A percentile compares a stretch with the other conserved stretches of the same genome.
Conservation (phyloP, 1,140 invertebrate species). For the Bicyclus anynana region DNA sequence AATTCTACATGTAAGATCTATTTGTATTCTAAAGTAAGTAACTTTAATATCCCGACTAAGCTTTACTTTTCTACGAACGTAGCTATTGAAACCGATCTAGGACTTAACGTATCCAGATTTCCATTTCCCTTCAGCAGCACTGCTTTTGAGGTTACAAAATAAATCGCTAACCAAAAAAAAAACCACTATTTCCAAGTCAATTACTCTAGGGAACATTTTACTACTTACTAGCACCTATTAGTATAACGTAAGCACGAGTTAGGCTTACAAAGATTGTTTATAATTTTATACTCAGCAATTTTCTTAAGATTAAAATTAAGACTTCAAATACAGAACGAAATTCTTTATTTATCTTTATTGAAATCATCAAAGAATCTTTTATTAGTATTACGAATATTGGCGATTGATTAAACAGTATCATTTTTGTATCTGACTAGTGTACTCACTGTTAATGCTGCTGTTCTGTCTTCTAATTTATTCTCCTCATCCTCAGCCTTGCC, state of each 20-base stretch:
- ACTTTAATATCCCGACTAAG: conserved; percentile 60
- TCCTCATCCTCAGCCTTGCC: conserved; percentile 15
- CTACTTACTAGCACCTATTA: conserved; percentile 73
- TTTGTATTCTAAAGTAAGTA: conserved; percentile 64
- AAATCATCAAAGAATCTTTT: conserved; percentile 16
- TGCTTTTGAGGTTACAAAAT: conserved; percentile 51
- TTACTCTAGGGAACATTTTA: conserved; percentile 83
- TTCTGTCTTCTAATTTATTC: conserved; percentile 20
- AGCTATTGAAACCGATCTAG: conserved; percentile 46
- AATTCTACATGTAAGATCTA: conserved; percentile 54
- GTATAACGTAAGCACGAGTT: conserved; percentile 65
- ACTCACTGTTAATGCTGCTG: conserved; percentile 27
- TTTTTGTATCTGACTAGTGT: conserved; percentile 6
- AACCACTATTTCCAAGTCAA: conserved; percentile 82
- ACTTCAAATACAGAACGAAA: conserved; percentile 34
- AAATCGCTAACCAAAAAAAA: conserved; percentile 61
- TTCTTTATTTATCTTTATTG: conserved; percentile 18
- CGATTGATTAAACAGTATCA: conserved; percentile 9
- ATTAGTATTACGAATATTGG: conserved; percentile 16
- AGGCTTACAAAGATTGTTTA: conserved; percentile 72
- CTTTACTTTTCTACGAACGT: conserved; percentile 68
- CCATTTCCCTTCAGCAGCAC: conserved; percentile 58
- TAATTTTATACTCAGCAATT: conserved; percentile 75
- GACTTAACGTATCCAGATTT: conserved; percentile 45
- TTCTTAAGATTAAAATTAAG: conserved; percentile 70